Conservation (phyloP, 2,888 invertebrate species). For the Scaptomyza parva region DNA sequence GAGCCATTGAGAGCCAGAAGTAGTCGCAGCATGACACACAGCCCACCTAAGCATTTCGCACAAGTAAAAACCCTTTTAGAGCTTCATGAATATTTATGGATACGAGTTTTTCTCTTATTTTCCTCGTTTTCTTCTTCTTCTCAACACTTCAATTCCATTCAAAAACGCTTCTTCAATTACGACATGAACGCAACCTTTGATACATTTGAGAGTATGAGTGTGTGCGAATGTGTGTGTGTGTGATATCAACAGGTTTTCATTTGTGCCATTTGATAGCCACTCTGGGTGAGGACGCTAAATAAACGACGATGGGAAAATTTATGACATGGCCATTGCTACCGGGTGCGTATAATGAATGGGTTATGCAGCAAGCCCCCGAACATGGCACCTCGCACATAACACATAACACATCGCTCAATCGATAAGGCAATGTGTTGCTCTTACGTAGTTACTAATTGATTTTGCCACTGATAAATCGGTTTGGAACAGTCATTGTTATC, state of each 20-base stretch:
- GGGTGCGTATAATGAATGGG: constrained; percentile 77
- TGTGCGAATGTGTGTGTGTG: constrained; percentile 23
- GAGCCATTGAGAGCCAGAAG: constrained; percentile 5
- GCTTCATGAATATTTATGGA: constrained; percentile 80
- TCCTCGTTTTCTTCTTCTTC: constrained; percentile 18
- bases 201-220: constrained; percentile 16
- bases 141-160: constrained; percentile 45
- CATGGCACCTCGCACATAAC: constrained; percentile 11
- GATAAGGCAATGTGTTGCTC: constrained; percentile 55
- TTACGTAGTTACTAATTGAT: constrained; percentile 76
- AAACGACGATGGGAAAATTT: constrained; percentile 82
- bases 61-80: constrained; percentile 69
- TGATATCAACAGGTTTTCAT: constrained; percentile 77
- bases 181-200: constrained; percentile 51
- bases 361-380: constrained; percentile 43
- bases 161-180: constrained; percentile 67
- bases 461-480: constrained; percentile 74
- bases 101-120: constrained; percentile 38
- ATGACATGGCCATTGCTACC: constrained; percentile 73
- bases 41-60: constrained; percentile 48
- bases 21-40: constrained; percentile 11
- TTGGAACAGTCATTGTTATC: constrained; percentile 51
- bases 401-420: constrained; percentile 30
- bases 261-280: constrained; percentile 72
- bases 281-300: constrained; percentile 53